Percentiles rank a stretch among this genome's conserved stretches.
phyloP scores from a whole-genome alignment of 92 coral and sea anemone genomes.

The Virgularia gustaviana region DNA sequence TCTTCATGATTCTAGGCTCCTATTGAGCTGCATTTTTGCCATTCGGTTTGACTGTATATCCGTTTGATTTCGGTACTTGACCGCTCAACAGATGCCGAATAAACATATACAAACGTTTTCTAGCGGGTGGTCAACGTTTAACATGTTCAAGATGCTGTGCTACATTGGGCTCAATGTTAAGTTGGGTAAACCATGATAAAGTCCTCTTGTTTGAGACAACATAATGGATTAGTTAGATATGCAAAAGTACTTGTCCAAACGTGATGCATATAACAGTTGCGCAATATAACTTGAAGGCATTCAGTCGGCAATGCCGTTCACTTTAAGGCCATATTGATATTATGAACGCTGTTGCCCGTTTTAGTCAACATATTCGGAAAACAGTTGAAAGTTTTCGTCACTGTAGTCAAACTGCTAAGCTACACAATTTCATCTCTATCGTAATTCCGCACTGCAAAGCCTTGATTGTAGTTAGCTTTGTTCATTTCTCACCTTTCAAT shows the following conservation, averaged over 20 bases:
- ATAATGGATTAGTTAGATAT: neutral
- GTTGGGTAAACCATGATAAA: neutral
- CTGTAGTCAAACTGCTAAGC: too few species aligned
- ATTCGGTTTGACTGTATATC: neutral
- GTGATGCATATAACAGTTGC: slow-evolving; percentile 4
- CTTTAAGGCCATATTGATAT: too few species aligned
- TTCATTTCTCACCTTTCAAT: too few species aligned
- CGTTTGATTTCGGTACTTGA: neutral
- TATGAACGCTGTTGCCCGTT: too few species aligned
- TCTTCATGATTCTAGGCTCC: neutral
- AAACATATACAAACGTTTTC: neutral
- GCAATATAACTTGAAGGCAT: neutral
- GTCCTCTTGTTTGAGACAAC: neutral
- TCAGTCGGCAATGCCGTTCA: neutral
- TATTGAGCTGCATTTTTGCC: neutral
- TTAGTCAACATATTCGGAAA: too few species aligned
- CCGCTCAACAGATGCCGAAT: slow-evolving; percentile 4
- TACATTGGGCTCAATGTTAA: neutral
- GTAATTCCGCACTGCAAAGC: too few species aligned
- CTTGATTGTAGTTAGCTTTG: too few species aligned
- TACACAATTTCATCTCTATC: too few species aligned
- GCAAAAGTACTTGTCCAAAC: neutral
- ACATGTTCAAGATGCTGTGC: neutral
- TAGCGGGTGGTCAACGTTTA: slow-evolving; percentile 14
- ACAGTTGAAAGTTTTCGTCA: too few species aligned